Evolutionary conservation across 2,888 invertebrate genomes (phyloP).

Genomic region (Himalopsyche kuldschensis): DNA sequence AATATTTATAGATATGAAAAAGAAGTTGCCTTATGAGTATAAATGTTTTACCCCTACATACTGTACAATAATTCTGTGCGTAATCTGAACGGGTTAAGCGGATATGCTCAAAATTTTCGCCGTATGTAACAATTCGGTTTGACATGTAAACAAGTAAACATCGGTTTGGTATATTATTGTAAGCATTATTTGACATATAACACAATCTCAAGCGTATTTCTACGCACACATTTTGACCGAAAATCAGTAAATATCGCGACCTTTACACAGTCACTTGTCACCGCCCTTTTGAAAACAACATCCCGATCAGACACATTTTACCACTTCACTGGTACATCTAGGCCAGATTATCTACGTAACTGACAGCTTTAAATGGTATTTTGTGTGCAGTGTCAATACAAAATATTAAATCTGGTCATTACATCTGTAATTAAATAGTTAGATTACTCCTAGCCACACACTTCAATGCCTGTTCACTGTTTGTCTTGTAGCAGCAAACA

Average conservation of each 20-base stretch:
- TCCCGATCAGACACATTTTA: not conserved
- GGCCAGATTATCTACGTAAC: not conserved
- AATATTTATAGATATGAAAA: too few species aligned
- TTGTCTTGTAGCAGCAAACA: not conserved
- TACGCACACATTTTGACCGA: not conserved
- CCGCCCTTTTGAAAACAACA: not conserved
- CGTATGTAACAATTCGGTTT: too few species aligned
- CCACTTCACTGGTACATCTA: not conserved
- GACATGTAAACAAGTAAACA: not conserved
- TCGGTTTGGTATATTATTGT: not conserved
- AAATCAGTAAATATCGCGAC: not conserved
- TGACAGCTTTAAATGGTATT: not conserved
- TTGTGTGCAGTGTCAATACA: not conserved
- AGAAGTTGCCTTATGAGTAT: too few species aligned
- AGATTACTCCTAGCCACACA: not conserved
- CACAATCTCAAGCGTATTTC: not conserved
- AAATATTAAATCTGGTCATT: not conserved
- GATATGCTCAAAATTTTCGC: too few species aligned
- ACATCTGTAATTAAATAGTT: not conserved
- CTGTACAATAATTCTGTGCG: too few species aligned
- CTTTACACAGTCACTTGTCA: not conserved
- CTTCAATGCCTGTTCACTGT: not conserved
- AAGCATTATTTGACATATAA: not conserved
- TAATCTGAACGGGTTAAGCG: too few species aligned
- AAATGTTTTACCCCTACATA: too few species aligned